phyloP scores from a whole-genome alignment of 1,140 invertebrate genomes.

The Neelides sp. region DNA sequence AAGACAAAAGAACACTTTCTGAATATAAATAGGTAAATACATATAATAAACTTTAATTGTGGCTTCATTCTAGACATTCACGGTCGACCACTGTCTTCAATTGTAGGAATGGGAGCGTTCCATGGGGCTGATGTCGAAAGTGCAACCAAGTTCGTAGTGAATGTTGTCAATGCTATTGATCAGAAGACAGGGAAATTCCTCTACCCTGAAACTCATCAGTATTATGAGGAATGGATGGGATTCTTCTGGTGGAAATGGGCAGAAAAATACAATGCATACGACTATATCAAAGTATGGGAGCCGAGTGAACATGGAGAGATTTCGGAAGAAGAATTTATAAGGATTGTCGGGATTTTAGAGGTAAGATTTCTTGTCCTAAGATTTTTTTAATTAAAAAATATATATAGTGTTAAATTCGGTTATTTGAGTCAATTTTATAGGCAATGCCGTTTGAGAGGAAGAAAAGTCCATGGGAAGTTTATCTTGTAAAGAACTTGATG shows the following conservation, averaged over 20 bases:
- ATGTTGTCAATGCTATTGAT: slow-evolving; percentile 11
- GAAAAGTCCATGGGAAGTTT: slow-evolving; percentile 27
- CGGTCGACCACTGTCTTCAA: slow-evolving; percentile 20
- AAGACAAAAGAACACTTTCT: no score
- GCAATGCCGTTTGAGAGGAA: slow-evolving; percentile 14
- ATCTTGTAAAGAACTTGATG: slow-evolving; percentile 15
- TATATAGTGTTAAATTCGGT: no score
- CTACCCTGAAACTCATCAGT: slow-evolving; percentile 21
- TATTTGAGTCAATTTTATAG: no score
- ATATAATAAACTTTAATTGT: no score
- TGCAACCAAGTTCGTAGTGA: slow-evolving; percentile 8
- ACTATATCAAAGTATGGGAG: slow-evolving; percentile 23
- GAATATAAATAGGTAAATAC: no score
- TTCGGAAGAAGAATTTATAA: slow-evolving; percentile 19
- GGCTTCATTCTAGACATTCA: no score
- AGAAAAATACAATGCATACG: slow-evolving; percentile 11
- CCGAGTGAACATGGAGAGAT: slow-evolving; percentile 6
- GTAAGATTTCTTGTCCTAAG: no score
- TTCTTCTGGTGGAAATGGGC: slow-evolving; percentile 28
- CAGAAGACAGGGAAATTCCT: slow-evolving; percentile 2
- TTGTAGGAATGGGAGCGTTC: slow-evolving; percentile 28
- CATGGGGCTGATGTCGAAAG: slow-evolving; percentile 10
- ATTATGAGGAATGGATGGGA: slow-evolving; percentile 25
- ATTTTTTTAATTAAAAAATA: no score
- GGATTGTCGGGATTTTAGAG: slow-evolving; percentile 21